Evolutionary conservation across 92 coral and sea anemone genomes (phyloP), one percentile per base, ranked within the genome.

Genomic region (Epizoanthus rinbou): DNA sequence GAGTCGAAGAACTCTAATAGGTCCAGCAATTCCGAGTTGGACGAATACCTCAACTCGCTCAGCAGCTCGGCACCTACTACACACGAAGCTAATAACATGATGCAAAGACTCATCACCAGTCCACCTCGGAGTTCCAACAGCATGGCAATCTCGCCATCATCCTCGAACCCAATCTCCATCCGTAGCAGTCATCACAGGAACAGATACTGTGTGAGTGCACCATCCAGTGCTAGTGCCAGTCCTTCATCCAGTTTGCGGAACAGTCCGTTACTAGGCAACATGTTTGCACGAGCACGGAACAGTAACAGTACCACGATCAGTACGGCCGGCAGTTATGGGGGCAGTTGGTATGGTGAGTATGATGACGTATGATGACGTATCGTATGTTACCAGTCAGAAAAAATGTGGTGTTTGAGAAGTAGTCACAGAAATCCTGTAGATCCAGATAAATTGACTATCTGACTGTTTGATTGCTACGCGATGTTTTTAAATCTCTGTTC

Each of bases 271-370:
- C 88, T 90, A 59, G 91, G 94, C 22, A 90, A 90, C 33, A 74
- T 90, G 94, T 78, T 93, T 62, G 90, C 88, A 33, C 89, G 98
- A 75, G 64, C 75, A 69, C 93, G 94, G 69, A 93, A 90, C 63
- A 89, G 94, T 39, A 93, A 91, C 69, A 93, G 98, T 59, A 86
- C 92, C 70, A 82, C 87, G 17, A 45, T 68, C 81, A 85, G 88
- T 56, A 76, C 60, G 6, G 84, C 88, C 4, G 90, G 97, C 21
- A 93, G 97, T 80, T 89, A 92, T 68, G 91, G 92, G 62, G 92
- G 98, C 82, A 94, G 93, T 64, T 92, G 97, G 93, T 97, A 88
- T 74, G 94, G 99, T 97, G 76, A 92, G 99, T 86, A 33, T 15
- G 65, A 21, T 19, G 9, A 8, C 23, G 13, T 59, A 28, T 15